Percentiles rank a stretch among this genome's conserved stretches.
phyloP scores from a whole-genome alignment of 2,888 invertebrate genomes.

The Neoitamus cyanurus region DNA sequence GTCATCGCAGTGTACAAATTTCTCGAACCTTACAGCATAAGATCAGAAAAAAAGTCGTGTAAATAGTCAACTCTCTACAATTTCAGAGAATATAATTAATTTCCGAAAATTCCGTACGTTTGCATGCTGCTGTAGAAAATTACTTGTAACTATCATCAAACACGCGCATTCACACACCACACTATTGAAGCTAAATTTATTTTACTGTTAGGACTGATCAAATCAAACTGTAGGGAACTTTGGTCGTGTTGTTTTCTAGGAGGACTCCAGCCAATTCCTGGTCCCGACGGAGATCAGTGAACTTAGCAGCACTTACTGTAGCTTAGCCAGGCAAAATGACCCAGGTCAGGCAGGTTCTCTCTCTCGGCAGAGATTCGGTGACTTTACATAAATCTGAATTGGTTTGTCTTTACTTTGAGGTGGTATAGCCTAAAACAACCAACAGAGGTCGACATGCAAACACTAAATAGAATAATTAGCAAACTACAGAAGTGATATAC shows the following conservation, averaged over 20 bases:
- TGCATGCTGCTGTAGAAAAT: neutral
- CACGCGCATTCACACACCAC: neutral
- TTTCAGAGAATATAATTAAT: neutral
- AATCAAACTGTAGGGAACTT: neutral
- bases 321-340: neutral
- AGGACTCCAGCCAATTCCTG: neutral
- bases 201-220: neutral
- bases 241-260: neutral
- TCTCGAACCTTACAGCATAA: conserved; percentile 15
- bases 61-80: neutral
- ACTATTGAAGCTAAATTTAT: neutral
- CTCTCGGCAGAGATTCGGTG: neutral
- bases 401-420: neutral
- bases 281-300: neutral
- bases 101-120: neutral
- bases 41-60: neutral
- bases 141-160: neutral
- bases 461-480: conserved; percentile 31
- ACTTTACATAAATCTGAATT: neutral
- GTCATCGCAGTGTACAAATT: conserved; percentile 35
- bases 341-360: neutral
- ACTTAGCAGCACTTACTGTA: neutral
- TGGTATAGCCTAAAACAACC: neutral
- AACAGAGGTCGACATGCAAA: neutral
- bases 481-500: conserved; percentile 39